These are phyloP conservation scores for Drosophila hamatofila DNA, from an alignment of 2,888 invertebrate species.

Conservation along the genomic window DNA sequence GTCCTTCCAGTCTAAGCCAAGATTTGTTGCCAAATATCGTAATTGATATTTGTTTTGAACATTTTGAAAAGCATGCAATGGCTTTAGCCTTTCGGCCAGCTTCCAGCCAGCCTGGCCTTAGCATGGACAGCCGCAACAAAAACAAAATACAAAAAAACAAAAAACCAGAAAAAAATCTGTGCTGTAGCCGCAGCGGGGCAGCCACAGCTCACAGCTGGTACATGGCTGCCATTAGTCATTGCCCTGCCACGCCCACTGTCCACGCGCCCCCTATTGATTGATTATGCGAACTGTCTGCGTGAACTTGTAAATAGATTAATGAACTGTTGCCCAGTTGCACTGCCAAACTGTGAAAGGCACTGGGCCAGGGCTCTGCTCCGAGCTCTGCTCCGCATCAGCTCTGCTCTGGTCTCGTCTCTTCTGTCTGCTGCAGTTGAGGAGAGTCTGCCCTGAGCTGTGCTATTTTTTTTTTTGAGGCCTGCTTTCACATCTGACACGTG, in stretches of 20 bases:
- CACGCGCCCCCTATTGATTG: slow-evolving; percentile 73
- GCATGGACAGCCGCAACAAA: slow-evolving; percentile 9
- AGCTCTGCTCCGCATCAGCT: not conserved
- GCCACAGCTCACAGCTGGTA: slow-evolving; percentile 33
- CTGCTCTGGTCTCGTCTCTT: not conserved
- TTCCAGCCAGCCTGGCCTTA: not conserved
- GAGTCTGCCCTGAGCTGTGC: not conserved
- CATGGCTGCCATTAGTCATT: slow-evolving; percentile 58
- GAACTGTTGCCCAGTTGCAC: slow-evolving; percentile 76
- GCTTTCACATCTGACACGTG: slow-evolving; percentile 45
- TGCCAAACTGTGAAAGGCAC: not conserved
- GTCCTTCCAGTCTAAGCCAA: not conserved
- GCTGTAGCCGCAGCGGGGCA: slow-evolving; percentile 12
- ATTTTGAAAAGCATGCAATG: not conserved
- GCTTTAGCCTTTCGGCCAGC: not conserved
- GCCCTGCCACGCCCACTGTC: slow-evolving; percentile 55
- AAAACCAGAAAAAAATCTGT: not conserved
- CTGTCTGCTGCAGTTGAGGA: slow-evolving; percentile 53
- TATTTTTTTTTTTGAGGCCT: slow-evolving; percentile 10
- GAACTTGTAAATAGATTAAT: slow-evolving; percentile 83
- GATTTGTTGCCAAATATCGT: slow-evolving; percentile 5
- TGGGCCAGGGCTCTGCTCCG: not conserved
- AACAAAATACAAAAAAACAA: not conserved
- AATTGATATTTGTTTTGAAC: slow-evolving; percentile 12
- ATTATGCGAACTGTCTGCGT: slow-evolving; percentile 79